Evolutionary conservation across 2,797 vertebrate genomes (phyloP).

Genomic region (Typhlichthys subterraneus): DNA sequence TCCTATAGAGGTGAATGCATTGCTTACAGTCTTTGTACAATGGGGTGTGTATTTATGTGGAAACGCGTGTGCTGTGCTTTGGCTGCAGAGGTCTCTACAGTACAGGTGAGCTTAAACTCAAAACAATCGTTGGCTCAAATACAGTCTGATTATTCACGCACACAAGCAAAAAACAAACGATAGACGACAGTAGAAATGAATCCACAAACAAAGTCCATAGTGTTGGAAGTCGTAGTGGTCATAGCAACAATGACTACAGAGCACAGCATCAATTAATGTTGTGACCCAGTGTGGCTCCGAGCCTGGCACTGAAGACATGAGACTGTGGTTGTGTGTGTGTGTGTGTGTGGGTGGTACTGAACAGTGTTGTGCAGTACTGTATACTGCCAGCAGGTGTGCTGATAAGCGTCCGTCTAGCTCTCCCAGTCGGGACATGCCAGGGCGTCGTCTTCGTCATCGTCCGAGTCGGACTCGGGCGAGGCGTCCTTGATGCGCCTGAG

Average conservation of each 20-base stretch:
- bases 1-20: slow-evolving; percentile 8
- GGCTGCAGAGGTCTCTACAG: slow-evolving; percentile 34
- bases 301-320: slow-evolving; percentile 23
- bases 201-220: slow-evolving; percentile 11
- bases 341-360: slow-evolving; percentile 19
- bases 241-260: slow-evolving; percentile 26
- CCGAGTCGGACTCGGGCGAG: slow-evolving; percentile 95
- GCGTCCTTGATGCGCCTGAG: slow-evolving; percentile 98
- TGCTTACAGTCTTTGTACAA: slow-evolving; percentile 11
- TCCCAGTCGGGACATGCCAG: slow-evolving; percentile 91
- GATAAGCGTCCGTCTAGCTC: slow-evolving; percentile 76
- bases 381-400: slow-evolving; percentile 30
- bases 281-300: slow-evolving; percentile 29
- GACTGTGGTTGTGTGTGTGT: slow-evolving; percentile 32
- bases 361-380: slow-evolving; percentile 36
- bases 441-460: slow-evolving; percentile 89
- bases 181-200: slow-evolving; percentile 38
- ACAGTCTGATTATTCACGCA: slow-evolving; percentile 31
- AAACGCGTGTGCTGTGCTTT: slow-evolving; percentile 15
- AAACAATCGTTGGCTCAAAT: slow-evolving; percentile 34
- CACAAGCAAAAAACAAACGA: slow-evolving; percentile 28
- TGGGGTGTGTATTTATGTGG: slow-evolving; percentile 14
- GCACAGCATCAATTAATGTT: slow-evolving; percentile 44
- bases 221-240: slow-evolving; percentile 19
- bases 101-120: slow-evolving; percentile 27